Percentiles rank a stretch among this genome's conserved stretches.
phyloP scores from a whole-genome alignment of 2,888 invertebrate genomes.

The Parnassius mnemosyne region DNA sequence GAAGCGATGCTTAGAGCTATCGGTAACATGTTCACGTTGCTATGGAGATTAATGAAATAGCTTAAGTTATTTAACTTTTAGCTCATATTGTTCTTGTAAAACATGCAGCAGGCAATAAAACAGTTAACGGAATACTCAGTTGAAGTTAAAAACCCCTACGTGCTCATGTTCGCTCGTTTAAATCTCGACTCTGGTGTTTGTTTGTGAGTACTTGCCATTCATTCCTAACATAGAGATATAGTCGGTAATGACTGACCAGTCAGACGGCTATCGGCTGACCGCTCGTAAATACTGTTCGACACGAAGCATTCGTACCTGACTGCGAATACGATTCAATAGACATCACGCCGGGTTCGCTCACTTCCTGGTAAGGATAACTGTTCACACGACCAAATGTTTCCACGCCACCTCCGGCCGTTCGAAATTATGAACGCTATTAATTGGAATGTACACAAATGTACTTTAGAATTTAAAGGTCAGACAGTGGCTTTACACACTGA shows the following conservation, averaged over 20 bases:
- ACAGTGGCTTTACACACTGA: constrained; percentile 52
- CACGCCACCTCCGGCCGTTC: constrained; percentile 26
- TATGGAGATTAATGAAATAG: constrained; percentile 28
- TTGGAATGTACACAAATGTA: constrained; percentile 36
- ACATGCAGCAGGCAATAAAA: constrained; percentile 53
- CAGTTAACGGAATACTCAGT: constrained; percentile 56
- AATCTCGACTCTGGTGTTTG: constrained; percentile 59
- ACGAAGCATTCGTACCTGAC: constrained; percentile 67
- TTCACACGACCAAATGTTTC: constrained; percentile 43
- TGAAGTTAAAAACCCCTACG: constrained; percentile 58
- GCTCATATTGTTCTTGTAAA: constrained; percentile 46
- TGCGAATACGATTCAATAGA: constrained; percentile 69
- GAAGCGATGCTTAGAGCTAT: not conserved
- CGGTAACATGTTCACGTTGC: constrained; percentile 7
- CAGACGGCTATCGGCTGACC: constrained; percentile 68
- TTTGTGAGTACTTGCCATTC: constrained; percentile 72
- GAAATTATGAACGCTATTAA: constrained; percentile 47
- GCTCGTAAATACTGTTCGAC: constrained; percentile 74
- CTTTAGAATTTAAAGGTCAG: constrained; percentile 52
- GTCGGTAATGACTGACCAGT: constrained; percentile 68
- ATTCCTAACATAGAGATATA: constrained; percentile 74
- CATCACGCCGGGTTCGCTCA: constrained; percentile 56
- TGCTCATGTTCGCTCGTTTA: constrained; percentile 63
- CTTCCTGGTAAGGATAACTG: constrained; percentile 62
- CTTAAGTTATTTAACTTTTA: constrained; percentile 35